Evolutionary conservation across 2,113 vertebrate genomes (phyloP), one percentile per base, ranked within the genome.

Genomic region (Oxygymnocypris stewartii): DNA sequence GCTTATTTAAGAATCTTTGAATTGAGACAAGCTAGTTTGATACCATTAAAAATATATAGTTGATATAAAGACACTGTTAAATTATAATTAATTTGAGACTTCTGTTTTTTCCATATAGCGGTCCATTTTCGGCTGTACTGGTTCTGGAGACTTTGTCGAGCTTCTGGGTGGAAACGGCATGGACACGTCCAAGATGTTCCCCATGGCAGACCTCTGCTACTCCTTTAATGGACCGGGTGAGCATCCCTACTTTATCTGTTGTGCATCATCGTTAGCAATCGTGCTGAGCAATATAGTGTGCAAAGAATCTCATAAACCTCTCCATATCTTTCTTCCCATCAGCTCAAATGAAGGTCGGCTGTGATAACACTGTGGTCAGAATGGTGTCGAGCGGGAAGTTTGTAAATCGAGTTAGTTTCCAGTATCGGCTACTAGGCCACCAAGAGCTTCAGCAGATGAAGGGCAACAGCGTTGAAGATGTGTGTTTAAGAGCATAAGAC

Each of bases 261-360:
- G 47, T 28, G n/a, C 47, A 54, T 35, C n/a, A 18, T 28, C 37
- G 25, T 12, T 42, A 31, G 28, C 63, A 67, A 6, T 67, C 1
- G 13, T 67, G 28, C 31, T 69, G 65, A 9, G 14, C 67, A 71
- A 40, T 73, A 42, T 23, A 73, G 69, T 11, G 37, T 12, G 4
- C 71, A 74, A 42, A 42, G 37, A 42, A 42, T 12, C 71, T n/a
- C 13, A 42, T 12, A 74, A 74, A 42, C 9, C 47, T 31, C 12
- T 59, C 63, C 49, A 23, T 49, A 10, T 37, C 61, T 80, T n/a
- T 61, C 14, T 25, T 42, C n/a, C 44, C 18, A 25, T 6, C 90
- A 99, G 98, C 96, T 31, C 96, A 97, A 92, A 94, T 98, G 95
- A 98, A 97, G 93, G 95, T 99, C 6, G 96, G 96, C 87, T 99